Evolutionary conservation across 2,797 vertebrate species (phyloP).

Genomic region (Oreonectes daqikongensis): DNA sequence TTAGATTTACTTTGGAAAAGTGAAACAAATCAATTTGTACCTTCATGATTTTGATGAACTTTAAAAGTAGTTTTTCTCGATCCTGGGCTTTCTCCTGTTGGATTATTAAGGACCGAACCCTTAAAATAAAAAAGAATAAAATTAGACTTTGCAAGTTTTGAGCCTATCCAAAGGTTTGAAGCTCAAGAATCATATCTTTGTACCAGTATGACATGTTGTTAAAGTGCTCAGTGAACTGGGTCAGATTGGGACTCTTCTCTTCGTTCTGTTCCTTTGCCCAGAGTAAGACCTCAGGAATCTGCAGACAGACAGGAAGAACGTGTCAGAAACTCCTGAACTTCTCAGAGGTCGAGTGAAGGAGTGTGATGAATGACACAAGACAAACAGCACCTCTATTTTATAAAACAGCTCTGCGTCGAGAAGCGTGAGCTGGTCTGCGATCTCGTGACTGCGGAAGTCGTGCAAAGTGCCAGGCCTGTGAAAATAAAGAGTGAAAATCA

Average conservation of each 20-base stretch:
- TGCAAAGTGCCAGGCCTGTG: slow-evolving; percentile 93
- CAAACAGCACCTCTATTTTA: slow-evolving; percentile 89
- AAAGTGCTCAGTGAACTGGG: slow-evolving; percentile 97
- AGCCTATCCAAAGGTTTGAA: not conserved
- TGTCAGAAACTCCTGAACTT: slow-evolving; percentile 65
- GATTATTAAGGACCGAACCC: slow-evolving; percentile 95
- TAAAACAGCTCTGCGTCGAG: slow-evolving; percentile 97
- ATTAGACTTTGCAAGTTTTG: not conserved
- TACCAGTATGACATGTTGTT: slow-evolving; percentile 83
- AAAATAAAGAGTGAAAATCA: slow-evolving; percentile 26
- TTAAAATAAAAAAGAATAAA: slow-evolving; percentile 53
- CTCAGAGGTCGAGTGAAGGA: slow-evolving; percentile 71
- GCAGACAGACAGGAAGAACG: slow-evolving; percentile 54
- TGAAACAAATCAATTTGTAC: slow-evolving; percentile 63
- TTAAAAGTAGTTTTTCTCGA: slow-evolving; percentile 87
- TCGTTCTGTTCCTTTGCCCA: slow-evolving; percentile 99
- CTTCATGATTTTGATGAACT: slow-evolving; percentile 97
- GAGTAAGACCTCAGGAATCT: slow-evolving; percentile 98
- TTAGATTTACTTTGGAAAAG: not conserved
- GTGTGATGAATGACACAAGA: slow-evolving; percentile 88
- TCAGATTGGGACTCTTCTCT: slow-evolving; percentile 98
- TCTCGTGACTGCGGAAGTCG: slow-evolving; percentile 97
- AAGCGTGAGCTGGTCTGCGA: slow-evolving; percentile 96
- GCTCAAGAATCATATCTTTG: not conserved
- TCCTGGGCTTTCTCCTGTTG: slow-evolving; percentile 93